A percentile compares a stretch with the other conserved stretches of the same genome.
phyloP scores from a whole-genome alignment of 2,888 invertebrate genomes.

The Cenopis cana region DNA sequence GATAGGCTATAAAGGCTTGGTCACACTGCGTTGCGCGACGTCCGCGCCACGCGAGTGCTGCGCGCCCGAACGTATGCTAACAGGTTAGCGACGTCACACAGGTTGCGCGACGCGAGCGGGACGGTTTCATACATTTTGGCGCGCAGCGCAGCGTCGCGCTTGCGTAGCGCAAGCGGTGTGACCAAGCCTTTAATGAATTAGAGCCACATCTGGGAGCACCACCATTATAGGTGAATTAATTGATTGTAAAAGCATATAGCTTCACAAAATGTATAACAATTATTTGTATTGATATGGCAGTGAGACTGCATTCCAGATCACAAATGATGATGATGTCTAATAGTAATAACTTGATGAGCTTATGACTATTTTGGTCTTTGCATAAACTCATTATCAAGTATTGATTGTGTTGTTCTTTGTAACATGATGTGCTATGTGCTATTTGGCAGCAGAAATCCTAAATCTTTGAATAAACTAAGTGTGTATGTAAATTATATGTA shows the following conservation, averaged over 20 bases:
- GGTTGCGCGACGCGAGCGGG: too few relatives aligned
- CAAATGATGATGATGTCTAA: conserved; percentile 8
- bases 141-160: too few relatives aligned
- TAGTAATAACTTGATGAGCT: conserved; percentile 13
- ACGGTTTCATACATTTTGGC: too few relatives aligned
- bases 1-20: conserved; percentile 20
- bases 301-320: conserved; percentile 29
- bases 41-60: too few relatives aligned
- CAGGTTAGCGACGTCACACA: too few relatives aligned
- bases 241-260: conserved; percentile 9
- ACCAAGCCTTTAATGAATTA: too few relatives aligned
- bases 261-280: conserved; percentile 14
- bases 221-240: conserved; percentile 8
- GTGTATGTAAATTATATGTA: conserved; percentile 14
- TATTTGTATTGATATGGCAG: conserved; percentile 14
- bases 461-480: not conserved
- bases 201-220: conserved; percentile 9
- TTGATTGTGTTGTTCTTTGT: not conserved
- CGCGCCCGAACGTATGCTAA: too few relatives aligned
- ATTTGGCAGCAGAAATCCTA: conserved; percentile 23
- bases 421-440: conserved; percentile 15
- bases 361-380: conserved; percentile 8
- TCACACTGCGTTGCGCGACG: too few relatives aligned
- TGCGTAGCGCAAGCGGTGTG: too few relatives aligned
- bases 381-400: conserved; percentile 13